phyloP scores from a whole-genome alignment of 2,888 invertebrate species.

The Nesidiocoris tenuis region DNA sequence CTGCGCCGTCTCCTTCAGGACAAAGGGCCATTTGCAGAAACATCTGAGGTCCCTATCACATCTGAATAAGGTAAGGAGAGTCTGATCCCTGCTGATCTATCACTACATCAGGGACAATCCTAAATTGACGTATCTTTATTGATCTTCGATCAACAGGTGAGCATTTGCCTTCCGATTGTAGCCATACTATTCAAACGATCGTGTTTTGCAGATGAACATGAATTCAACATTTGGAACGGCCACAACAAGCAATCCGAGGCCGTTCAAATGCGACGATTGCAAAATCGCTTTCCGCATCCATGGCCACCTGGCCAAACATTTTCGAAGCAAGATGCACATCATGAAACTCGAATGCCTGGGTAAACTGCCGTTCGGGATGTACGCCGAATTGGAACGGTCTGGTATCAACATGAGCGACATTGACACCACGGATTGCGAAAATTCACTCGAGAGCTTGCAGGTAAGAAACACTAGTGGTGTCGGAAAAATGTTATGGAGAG shows the following conservation, averaged over 20 bases:
- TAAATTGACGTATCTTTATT: too few relatives aligned
- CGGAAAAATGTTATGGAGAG: too few relatives aligned
- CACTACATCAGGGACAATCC: too few relatives aligned
- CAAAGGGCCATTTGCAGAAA: conserved; percentile 88
- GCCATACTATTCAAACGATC: too few relatives aligned
- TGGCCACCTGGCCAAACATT: conserved; percentile 94
- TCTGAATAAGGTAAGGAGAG: conserved; percentile 83
- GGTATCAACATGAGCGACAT: conserved; percentile 89
- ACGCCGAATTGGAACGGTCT: conserved; percentile 88
- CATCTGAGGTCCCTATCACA: conserved; percentile 90
- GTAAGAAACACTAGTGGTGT: too few relatives aligned
- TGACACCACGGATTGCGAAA: conserved; percentile 94
- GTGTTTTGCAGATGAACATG: conserved; percentile 69
- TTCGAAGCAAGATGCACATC: conserved; percentile 93
- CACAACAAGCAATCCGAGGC: conserved; percentile 85
- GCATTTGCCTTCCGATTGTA: too few relatives aligned
- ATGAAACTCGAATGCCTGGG: conserved; percentile 89
- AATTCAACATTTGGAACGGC: conserved; percentile 81
- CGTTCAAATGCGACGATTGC: conserved; percentile 94
- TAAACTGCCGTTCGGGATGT: conserved; percentile 90
- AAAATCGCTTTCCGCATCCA: conserved; percentile 95
- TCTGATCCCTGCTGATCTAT: too few relatives aligned
- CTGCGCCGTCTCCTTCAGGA: conserved; percentile 86
- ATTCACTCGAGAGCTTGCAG: conserved; percentile 84
- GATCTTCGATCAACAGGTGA: too few relatives aligned